Evolutionary conservation across 2,113 vertebrate species (phyloP).

Genomic region (Martes martes): DNA sequence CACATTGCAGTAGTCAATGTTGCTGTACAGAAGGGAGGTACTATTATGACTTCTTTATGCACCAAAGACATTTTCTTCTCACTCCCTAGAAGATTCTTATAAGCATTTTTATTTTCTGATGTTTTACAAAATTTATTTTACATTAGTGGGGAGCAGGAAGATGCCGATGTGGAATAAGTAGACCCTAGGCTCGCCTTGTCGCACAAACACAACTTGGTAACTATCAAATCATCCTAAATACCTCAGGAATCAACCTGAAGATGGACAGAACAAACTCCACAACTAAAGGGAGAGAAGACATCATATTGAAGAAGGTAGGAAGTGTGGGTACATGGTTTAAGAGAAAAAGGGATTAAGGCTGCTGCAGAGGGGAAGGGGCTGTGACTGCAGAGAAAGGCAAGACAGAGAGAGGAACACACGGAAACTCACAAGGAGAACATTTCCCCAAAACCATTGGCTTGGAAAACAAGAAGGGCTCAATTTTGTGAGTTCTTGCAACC

Average conservation of each 20-base stretch:
- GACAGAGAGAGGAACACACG: background rate
- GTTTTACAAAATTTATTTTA: background rate
- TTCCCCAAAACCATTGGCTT: background rate
- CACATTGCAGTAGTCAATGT: background rate
- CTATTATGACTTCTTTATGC: background rate
- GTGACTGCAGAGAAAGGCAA: background rate
- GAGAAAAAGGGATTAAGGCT: background rate
- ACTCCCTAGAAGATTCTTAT: background rate
- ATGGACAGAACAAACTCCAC: background rate
- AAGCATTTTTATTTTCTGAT: background rate
- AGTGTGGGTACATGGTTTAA: background rate
- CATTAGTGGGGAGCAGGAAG: background rate
- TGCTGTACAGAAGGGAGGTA: background rate
- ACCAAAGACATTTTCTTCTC: background rate
- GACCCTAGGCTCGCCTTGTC: background rate
- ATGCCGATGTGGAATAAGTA: background rate
- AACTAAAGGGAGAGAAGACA: background rate
- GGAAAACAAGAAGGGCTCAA: background rate
- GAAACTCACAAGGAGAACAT: background rate
- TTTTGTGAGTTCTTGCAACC: background rate
- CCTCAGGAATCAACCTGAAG: background rate
- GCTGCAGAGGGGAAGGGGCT: background rate
- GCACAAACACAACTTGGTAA: background rate
- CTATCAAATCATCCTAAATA: background rate
- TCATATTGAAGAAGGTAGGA: background rate